phyloP scores from a whole-genome alignment of 2,113 vertebrate species.

The Arothron firmamentum region DNA sequence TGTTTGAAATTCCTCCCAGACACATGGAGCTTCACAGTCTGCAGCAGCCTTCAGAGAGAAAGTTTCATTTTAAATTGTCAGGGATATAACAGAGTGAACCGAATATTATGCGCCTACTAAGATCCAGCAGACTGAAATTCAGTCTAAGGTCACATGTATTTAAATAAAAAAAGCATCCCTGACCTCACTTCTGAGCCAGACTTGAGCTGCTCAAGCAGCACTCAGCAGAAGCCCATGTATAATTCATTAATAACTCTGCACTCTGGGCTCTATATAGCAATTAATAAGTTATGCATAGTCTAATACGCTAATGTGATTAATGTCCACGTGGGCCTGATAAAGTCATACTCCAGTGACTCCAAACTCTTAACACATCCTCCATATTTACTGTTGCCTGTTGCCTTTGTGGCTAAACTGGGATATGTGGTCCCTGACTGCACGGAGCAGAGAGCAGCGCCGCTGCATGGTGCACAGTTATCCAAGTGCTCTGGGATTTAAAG shows the following conservation, averaged over 20 bases:
- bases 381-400: conserved; percentile 22
- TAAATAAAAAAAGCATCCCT: not conserved
- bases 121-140: no score
- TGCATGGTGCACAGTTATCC: conserved; percentile 10
- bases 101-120: not conserved
- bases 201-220: conserved; percentile 3
- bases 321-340: conserved; percentile 22
- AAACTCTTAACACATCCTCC: conserved; percentile 32
- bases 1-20: no score
- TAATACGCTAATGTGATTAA: conserved; percentile 32
- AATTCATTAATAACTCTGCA: conserved; percentile 31
- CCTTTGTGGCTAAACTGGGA: conserved; percentile 19
- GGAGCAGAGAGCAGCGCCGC: not conserved
- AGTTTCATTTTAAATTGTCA: not conserved
- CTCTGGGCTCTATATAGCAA: conserved; percentile 12
- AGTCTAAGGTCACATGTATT: no score
- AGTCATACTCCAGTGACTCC: conserved; percentile 30
- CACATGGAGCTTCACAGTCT: not conserved
- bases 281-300: conserved; percentile 42
- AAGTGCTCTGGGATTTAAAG: conserved; percentile 23
- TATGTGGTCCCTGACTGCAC: conserved; percentile 24
- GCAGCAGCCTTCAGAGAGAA: conserved; percentile 23
- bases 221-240: conserved; percentile 26
- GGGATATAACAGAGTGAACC: conserved; percentile 17
- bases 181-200: conserved; percentile 2